Conservation (phyloP, 2,888 invertebrate species). For the Drosophila atripex region DNA sequence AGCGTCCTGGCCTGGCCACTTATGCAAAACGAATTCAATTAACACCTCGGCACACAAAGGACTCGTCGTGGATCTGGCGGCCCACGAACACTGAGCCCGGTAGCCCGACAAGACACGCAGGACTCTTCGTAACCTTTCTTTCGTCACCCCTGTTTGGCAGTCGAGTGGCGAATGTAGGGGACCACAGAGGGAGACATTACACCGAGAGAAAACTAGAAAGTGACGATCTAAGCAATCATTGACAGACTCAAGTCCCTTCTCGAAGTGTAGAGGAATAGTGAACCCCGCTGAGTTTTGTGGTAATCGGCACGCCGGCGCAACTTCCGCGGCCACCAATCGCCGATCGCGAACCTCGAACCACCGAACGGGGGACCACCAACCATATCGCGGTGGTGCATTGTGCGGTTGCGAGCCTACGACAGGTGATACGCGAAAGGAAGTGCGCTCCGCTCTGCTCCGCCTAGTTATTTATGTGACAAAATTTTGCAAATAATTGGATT, state of each 20-base stretch:
- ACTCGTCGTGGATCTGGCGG: conserved; percentile 41
- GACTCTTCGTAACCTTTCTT: conserved; percentile 39
- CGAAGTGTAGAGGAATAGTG: conserved; percentile 3
- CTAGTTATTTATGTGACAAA: conserved; percentile 84
- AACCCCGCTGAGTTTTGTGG: conserved; percentile 49
- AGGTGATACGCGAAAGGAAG: conserved; percentile 51
- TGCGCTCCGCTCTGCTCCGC: conserved; percentile 18
- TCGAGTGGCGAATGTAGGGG: not conserved
- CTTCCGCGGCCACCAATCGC: conserved; percentile 38
- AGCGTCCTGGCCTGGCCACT: conserved; percentile 57
- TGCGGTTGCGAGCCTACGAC: conserved; percentile 57
- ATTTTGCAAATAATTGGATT: conserved; percentile 84
- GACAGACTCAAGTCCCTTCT: not conserved
- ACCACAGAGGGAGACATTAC: conserved; percentile 10
- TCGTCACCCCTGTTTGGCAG: conserved; percentile 61
- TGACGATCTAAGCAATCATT: not conserved
- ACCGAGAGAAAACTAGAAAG: not conserved
- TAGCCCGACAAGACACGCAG: conserved; percentile 54
- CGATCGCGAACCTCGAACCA: conserved; percentile 33
- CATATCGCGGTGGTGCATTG: conserved; percentile 21
- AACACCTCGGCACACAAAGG: conserved; percentile 80
- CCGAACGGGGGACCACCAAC: conserved; percentile 14
- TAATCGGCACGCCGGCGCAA: conserved; percentile 70
- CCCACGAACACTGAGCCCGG: conserved; percentile 47
- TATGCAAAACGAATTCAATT: conserved; percentile 84